Conservation (phyloP, 2,113 vertebrate species). For the Chauna torquata region DNA sequence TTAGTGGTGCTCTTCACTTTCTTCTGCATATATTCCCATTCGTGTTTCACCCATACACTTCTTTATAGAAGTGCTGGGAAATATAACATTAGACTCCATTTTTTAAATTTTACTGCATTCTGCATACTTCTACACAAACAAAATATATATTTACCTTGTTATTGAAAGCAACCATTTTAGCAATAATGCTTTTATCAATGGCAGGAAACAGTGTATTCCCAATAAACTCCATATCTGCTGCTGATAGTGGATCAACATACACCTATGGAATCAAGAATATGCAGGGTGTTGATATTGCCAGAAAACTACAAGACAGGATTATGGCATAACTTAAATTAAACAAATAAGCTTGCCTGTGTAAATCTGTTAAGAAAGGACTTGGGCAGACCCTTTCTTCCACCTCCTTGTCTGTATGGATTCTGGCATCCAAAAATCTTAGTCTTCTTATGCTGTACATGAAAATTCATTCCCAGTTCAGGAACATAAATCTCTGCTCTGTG, state of each 20-base stretch:
- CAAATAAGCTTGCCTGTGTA: conserved; percentile 85
- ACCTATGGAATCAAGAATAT: conserved; percentile 79
- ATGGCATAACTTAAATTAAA: background rate
- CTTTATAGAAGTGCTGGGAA: background rate
- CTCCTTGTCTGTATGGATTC: conserved; percentile 95
- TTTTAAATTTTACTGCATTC: background rate
- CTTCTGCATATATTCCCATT: background rate
- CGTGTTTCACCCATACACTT: background rate
- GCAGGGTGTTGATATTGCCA: background rate
- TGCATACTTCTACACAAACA: background rate
- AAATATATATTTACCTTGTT: conserved; percentile 80
- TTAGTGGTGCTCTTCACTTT: background rate
- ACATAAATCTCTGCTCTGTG: conserved; percentile 95
- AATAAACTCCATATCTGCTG: conserved; percentile 94
- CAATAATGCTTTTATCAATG: conserved; percentile 84
- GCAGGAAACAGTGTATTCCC: conserved; percentile 87
- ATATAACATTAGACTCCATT: background rate
- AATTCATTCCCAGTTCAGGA: conserved; percentile 92
- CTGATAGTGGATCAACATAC: conserved; percentile 91
- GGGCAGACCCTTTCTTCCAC: conserved; percentile 93
- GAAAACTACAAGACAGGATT: background rate
- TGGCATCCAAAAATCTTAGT: conserved; percentile 98
- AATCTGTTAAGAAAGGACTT: conserved; percentile 98
- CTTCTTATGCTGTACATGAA: conserved; percentile 90
- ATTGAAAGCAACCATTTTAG: conserved; percentile 96